These are phyloP conservation scores for Myotis yumanensis DNA, from an alignment of 2,113 vertebrate genomes.

Conservation along the genomic window DNA sequence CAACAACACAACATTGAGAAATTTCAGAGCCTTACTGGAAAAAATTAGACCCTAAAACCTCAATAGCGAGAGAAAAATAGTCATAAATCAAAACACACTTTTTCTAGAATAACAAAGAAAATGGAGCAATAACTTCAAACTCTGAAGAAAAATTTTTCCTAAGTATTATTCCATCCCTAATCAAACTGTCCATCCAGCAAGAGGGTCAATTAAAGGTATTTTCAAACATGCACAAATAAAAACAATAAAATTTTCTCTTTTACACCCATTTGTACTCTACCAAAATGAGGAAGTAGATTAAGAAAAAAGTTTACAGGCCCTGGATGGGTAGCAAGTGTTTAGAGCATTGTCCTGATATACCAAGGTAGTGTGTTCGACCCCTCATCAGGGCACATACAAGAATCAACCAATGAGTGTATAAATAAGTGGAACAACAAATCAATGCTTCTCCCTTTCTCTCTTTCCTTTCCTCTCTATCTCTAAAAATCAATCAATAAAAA, in stretches of 20 bases:
- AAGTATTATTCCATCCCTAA: not conserved
- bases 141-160: slow-evolving; percentile 1
- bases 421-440: not conserved
- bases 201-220: not conserved
- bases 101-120: slow-evolving; percentile 12
- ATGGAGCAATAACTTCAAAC: not conserved
- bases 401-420: not conserved
- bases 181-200: not conserved
- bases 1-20: not conserved
- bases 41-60: not conserved
- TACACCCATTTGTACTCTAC: not conserved
- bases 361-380: not conserved
- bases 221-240: not conserved
- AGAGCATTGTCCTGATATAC: not conserved
- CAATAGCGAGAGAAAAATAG: not conserved
- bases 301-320: not conserved
- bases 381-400: not conserved
- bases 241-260: not conserved
- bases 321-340: not conserved
- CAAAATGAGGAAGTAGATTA: not conserved
- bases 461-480: not conserved
- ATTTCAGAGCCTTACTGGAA: not conserved
- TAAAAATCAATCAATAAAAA: not conserved
- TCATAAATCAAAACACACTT: not conserved
- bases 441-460: not conserved